These are phyloP conservation scores for Zophobas atratus DNA, from an alignment of 1,140 invertebrate species.

Conservation along the genomic window DNA sequence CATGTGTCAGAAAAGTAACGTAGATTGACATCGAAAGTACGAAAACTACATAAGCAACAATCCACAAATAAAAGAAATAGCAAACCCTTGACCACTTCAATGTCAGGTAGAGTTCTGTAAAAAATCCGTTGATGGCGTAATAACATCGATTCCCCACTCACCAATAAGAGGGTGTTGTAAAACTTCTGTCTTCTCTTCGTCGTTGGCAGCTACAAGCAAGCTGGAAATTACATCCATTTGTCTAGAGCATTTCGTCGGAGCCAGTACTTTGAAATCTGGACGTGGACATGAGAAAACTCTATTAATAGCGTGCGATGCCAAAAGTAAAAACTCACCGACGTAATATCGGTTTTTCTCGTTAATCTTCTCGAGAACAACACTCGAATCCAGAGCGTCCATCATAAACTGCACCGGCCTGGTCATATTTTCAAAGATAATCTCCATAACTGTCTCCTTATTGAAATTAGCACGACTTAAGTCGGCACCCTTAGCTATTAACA, in stretches of 20 bases:
- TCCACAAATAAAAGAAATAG: slow-evolving; percentile 58
- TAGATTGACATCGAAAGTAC: slow-evolving; percentile 56
- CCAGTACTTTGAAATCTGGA: slow-evolving; percentile 58
- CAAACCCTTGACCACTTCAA: slow-evolving; percentile 59
- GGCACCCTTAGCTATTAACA: slow-evolving; percentile 18
- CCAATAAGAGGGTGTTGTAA: slow-evolving; percentile 60
- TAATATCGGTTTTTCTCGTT: slow-evolving; percentile 33
- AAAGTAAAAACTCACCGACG: slow-evolving; percentile 30
- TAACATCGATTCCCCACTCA: slow-evolving; percentile 37
- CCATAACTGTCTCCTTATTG: slow-evolving; percentile 34
- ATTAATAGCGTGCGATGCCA: not conserved
- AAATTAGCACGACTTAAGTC: slow-evolving; percentile 14
- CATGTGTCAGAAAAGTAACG: slow-evolving; percentile 47
- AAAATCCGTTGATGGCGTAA: not conserved
- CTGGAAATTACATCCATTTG: slow-evolving; percentile 59
- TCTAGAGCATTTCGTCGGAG: slow-evolving; percentile 45
- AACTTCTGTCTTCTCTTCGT: slow-evolving; percentile 58
- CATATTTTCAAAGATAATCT: slow-evolving; percentile 44
- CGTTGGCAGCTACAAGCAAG: slow-evolving; percentile 52
- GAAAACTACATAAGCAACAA: slow-evolving; percentile 56
- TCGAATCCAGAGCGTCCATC: slow-evolving; percentile 13
- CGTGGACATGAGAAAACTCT: slow-evolving; percentile 9
- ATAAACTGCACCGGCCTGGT: slow-evolving; percentile 37
- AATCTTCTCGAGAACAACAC: slow-evolving; percentile 9
- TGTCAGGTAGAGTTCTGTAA: slow-evolving; percentile 50